phyloP scores from a whole-genome alignment of 2,888 invertebrate species.

The Protodeltote pygarga region DNA sequence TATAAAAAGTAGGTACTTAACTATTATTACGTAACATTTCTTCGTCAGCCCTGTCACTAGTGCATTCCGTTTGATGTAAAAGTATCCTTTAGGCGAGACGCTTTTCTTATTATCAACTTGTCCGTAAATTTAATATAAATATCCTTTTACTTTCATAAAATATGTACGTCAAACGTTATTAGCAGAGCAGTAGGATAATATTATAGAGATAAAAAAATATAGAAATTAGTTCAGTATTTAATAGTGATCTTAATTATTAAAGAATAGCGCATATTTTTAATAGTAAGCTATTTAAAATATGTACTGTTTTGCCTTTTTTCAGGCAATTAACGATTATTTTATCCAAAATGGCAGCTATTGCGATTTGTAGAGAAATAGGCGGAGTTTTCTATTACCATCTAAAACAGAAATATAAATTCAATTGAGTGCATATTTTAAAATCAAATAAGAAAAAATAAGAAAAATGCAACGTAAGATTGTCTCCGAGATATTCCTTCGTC shows the following conservation, averaged over 20 bases:
- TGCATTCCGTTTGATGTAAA: slow-evolving; percentile 80
- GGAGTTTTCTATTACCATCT: too few relatives aligned
- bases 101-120: slow-evolving; percentile 76
- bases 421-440: too few relatives aligned
- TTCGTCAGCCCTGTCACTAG: slow-evolving; percentile 64
- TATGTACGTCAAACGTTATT: slow-evolving; percentile 23
- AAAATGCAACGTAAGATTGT: slow-evolving; percentile 25
- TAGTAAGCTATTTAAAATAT: too few relatives aligned
- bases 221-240: too few relatives aligned
- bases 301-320: too few relatives aligned
- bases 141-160: slow-evolving; percentile 44
- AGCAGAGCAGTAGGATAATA: neutral
- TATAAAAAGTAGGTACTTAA: neutral
- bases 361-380: too few relatives aligned
- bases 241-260: too few relatives aligned
- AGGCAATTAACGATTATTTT: too few relatives aligned
- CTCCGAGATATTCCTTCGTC: slow-evolving; percentile 28
- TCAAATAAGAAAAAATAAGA: slow-evolving; percentile 21
- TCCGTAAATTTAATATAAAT: slow-evolving; percentile 64
- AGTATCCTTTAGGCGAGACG: slow-evolving; percentile 72
- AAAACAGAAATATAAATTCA: too few relatives aligned
- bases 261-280: too few relatives aligned
- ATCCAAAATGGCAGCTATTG: too few relatives aligned
- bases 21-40: neutral
- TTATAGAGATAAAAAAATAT: slow-evolving; percentile 3